A percentile compares a stretch with the other conserved stretches of the same genome.
phyloP scores from a whole-genome alignment of 2,888 invertebrate genomes.

The Tyria jacobaeae region DNA sequence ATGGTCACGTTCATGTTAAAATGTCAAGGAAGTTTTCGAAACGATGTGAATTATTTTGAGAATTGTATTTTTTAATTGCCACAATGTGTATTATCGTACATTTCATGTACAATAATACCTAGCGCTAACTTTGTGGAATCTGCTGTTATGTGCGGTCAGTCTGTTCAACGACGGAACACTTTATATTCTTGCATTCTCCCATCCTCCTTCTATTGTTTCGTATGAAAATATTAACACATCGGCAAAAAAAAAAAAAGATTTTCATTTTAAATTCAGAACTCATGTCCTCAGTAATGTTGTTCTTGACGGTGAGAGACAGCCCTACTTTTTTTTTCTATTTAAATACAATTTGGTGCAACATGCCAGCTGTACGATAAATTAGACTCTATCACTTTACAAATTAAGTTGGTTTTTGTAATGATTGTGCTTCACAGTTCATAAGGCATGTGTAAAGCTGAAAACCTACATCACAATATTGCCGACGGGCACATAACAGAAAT shows the following conservation, averaged over 20 bases:
- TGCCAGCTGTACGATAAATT: conserved; percentile 6
- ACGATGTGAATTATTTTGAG: too few species aligned
- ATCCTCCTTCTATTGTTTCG: too few species aligned
- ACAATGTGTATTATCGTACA: too few species aligned
- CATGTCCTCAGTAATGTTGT: conserved; percentile 35
- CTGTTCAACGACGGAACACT: too few species aligned
- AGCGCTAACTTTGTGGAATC: too few species aligned
- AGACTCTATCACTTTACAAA: neutral
- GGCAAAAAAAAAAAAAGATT: conserved; percentile 14
- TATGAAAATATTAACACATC: too few species aligned
- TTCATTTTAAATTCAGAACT: conserved; percentile 37
- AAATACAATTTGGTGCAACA: conserved; percentile 41
- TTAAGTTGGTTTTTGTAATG: conserved; percentile 20
- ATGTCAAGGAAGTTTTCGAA: too few species aligned
- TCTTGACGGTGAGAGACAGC: conserved; percentile 32
- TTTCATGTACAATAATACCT: too few species aligned
- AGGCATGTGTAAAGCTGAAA: conserved; percentile 40
- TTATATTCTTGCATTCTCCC: too few species aligned
- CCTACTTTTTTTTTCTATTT: conserved; percentile 41
- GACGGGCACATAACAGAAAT: conserved; percentile 4
- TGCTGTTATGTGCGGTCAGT: too few species aligned
- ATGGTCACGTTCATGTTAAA: too few species aligned
- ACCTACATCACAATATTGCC: conserved; percentile 36
- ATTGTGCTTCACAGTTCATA: conserved; percentile 26
- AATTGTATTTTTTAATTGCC: too few species aligned